Evolutionary conservation across 2,888 invertebrate genomes (phyloP).

Genomic region (Seira sanloemensis): DNA sequence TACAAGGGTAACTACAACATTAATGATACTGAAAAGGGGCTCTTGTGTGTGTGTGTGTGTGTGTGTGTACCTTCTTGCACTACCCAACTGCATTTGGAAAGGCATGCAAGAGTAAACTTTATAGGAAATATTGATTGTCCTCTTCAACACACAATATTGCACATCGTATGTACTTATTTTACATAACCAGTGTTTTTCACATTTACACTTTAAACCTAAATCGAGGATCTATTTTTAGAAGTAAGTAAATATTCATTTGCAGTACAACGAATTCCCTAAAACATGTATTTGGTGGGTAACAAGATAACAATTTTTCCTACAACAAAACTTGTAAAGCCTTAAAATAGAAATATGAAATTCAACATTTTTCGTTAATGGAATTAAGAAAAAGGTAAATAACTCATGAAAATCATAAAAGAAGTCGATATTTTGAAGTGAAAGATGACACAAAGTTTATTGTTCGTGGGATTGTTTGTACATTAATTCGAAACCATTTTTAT

Average conservation of each 20-base stretch:
- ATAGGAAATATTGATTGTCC: conserved; percentile 27
- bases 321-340: too few relatives aligned
- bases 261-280: not conserved
- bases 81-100: too few relatives aligned
- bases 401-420: too few relatives aligned
- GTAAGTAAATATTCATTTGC: not conserved
- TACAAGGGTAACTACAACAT: conserved; percentile 35
- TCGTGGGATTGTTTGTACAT: not conserved
- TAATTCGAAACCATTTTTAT: not conserved
- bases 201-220: conserved; percentile 21
- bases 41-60: not conserved
- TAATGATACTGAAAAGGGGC: not conserved
- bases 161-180: not conserved
- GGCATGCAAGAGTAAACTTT: too few relatives aligned
- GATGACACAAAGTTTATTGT: not conserved
- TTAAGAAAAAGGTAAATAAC: too few relatives aligned
- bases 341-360: not conserved
- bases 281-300: not conserved
- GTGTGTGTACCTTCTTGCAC: conserved; percentile 13
- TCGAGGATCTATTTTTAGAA: not conserved
- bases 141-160: not conserved
- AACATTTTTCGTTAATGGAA: not conserved
- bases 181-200: conserved; percentile 24
- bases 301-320: conserved; percentile 16
- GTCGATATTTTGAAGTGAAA: too few relatives aligned